phyloP scores from a whole-genome alignment of 2,888 invertebrate species.

The Lycaena phlaeas region DNA sequence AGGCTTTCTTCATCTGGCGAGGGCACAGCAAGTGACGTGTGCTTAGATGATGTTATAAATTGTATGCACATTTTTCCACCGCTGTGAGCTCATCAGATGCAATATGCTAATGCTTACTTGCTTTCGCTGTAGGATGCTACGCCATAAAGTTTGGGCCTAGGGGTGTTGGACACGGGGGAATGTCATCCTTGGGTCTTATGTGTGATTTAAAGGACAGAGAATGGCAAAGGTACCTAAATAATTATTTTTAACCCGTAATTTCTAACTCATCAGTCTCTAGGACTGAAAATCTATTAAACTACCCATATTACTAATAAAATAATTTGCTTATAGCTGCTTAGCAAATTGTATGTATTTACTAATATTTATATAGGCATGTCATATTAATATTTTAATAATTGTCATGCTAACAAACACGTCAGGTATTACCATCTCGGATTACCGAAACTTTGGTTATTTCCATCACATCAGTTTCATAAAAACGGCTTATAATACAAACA shows the following conservation, averaged over 20 bases:
- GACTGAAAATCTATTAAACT: conserved; percentile 25
- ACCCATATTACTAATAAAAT: conserved; percentile 26
- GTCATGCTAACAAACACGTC: conserved; percentile 5
- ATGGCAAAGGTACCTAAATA: conserved; percentile 81
- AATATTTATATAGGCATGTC: conserved; percentile 10
- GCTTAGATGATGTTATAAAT: conserved; percentile 6
- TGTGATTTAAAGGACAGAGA: conserved; percentile 86
- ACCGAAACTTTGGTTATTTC: conserved; percentile 68
- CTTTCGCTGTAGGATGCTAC: conserved; percentile 87
- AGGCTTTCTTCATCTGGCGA: conserved; percentile 48
- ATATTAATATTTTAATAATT: conserved; percentile 18
- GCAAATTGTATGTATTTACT: conserved; percentile 13
- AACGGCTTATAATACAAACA: conserved; percentile 74
- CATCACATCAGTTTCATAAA: conserved; percentile 72
- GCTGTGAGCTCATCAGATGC: conserved; percentile 51
- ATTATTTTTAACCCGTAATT: conserved; percentile 29
- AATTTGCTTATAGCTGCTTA: conserved; percentile 19
- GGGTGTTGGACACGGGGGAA: conserved; percentile 94
- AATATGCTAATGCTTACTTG: conserved; percentile 52
- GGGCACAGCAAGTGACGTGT: conserved; percentile 39
- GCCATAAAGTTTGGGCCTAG: conserved; percentile 96
- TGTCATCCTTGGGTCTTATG: conserved; percentile 87
- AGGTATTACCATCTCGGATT: conserved; percentile 45
- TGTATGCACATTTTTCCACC: conserved; percentile 12
- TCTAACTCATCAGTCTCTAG: conserved; percentile 31